Conservation (phyloP, 2,113 vertebrate genomes). For the Melanerpes formicivorus region DNA sequence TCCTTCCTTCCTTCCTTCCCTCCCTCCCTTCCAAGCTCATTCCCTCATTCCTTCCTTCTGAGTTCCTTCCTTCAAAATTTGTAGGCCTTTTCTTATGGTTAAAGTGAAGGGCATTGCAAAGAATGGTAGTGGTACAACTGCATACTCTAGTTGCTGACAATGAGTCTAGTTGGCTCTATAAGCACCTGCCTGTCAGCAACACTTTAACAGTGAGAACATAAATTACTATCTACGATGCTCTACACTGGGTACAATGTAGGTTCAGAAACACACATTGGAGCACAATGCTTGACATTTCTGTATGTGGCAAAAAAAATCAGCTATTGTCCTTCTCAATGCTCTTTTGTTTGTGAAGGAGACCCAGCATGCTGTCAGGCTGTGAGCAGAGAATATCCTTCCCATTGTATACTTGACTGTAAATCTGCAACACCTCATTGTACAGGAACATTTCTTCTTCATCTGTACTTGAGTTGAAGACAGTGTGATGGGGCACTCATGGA, state of each 20-base stretch:
- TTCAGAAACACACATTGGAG: not conserved
- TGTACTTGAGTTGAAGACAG: not conserved
- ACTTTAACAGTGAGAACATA: not conserved
- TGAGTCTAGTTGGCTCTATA: not conserved
- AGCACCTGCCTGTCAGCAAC: not conserved
- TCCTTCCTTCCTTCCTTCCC: too few relatives aligned
- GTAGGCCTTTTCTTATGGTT: not conserved
- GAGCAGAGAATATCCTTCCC: not conserved
- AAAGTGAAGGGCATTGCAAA: not conserved
- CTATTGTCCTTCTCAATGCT: not conserved
- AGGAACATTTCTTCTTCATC: not conserved
- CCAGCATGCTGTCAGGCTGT: accelerated
- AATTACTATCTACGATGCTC: not conserved
- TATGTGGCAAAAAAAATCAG: not conserved
- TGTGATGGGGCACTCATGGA: not conserved
- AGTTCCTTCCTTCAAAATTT: too few relatives aligned
- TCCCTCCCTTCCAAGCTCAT: too few relatives aligned
- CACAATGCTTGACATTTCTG: not conserved
- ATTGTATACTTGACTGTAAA: not conserved
- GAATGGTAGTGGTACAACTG: not conserved
- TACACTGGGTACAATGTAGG: not conserved
- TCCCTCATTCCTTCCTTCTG: not conserved
- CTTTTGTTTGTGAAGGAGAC: not conserved
- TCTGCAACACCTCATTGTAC: not conserved
- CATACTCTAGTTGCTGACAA: not conserved